phyloP scores from a whole-genome alignment of 2,113 vertebrate genomes.

The Himantopus leucocephalus region DNA sequence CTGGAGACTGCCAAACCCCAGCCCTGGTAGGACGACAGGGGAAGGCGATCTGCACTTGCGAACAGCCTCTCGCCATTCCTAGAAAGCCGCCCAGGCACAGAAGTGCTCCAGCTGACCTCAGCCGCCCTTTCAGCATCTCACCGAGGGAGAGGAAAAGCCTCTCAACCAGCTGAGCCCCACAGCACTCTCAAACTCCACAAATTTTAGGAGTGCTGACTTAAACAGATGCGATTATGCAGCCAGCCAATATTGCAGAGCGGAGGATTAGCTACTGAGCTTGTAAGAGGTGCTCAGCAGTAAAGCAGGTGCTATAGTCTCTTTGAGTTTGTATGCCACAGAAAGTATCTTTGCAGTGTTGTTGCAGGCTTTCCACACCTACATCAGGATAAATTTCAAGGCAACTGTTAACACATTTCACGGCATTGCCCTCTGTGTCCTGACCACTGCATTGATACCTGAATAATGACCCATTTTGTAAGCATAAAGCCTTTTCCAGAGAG shows the following conservation, averaged over 20 bases:
- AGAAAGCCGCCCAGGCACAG: neutral
- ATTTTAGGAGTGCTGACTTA: neutral
- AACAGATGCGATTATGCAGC: neutral
- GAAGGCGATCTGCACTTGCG: accelerated
- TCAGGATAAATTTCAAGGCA: neutral
- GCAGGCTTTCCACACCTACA: neutral
- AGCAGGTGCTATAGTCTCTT: neutral
- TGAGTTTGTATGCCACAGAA: neutral
- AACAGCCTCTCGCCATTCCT: neutral
- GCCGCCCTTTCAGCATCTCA: neutral
- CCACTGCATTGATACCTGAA: neutral
- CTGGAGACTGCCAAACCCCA: neutral
- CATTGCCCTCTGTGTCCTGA: neutral
- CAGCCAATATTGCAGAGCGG: neutral
- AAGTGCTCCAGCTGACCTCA: neutral
- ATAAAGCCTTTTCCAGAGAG: neutral
- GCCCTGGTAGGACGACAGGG: neutral
- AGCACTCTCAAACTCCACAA: neutral
- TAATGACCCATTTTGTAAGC: neutral
- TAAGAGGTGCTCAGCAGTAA: neutral
- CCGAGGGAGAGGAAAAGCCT: neutral
- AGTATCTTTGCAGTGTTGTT: neutral
- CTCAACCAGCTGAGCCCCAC: neutral
- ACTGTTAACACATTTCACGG: neutral
- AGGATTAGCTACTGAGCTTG: neutral